These are phyloP conservation scores for Drosophila sturtevanti DNA, from an alignment of 1,140 invertebrate species.

Conservation along the genomic window DNA sequence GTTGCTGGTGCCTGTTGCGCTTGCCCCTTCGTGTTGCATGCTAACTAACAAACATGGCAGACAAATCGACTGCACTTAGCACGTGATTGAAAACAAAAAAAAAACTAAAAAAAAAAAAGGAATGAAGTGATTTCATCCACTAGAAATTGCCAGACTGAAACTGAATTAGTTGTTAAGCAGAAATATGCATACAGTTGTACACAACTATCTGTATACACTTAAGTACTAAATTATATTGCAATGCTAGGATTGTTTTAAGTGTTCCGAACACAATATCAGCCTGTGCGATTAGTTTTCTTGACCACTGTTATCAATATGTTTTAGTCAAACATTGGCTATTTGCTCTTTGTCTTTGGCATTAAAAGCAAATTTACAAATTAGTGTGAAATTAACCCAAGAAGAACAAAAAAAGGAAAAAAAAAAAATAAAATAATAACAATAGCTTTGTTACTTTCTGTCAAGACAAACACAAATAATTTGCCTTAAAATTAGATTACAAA, in stretches of 20 bases:
- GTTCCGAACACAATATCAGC: no score
- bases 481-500: slow-evolving; percentile 8
- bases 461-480: slow-evolving; percentile 16
- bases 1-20: slow-evolving; percentile 4
- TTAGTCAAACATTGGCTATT: slow-evolving; percentile 37
- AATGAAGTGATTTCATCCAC: slow-evolving; percentile 69
- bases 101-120: slow-evolving; percentile 67
- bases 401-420: slow-evolving; percentile 41
- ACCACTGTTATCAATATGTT: not conserved
- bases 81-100: slow-evolving; percentile 78
- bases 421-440: not conserved
- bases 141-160: slow-evolving; percentile 1
- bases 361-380: slow-evolving; percentile 77
- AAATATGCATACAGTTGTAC: not conserved
- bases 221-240: no score
- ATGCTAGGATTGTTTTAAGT: no score
- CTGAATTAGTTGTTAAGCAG: not conserved
- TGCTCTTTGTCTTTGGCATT: slow-evolving; percentile 65
- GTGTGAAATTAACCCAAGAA: slow-evolving; percentile 62
- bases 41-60: slow-evolving; percentile 51
- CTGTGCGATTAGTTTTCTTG: not conserved
- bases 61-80: slow-evolving; percentile 79
- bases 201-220: slow-evolving; percentile 19
- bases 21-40: slow-evolving; percentile 57
- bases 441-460: not conserved